These are phyloP conservation scores for Hystrix cristata DNA, from an alignment of 2,113 vertebrate species.

Conservation along the genomic window DNA sequence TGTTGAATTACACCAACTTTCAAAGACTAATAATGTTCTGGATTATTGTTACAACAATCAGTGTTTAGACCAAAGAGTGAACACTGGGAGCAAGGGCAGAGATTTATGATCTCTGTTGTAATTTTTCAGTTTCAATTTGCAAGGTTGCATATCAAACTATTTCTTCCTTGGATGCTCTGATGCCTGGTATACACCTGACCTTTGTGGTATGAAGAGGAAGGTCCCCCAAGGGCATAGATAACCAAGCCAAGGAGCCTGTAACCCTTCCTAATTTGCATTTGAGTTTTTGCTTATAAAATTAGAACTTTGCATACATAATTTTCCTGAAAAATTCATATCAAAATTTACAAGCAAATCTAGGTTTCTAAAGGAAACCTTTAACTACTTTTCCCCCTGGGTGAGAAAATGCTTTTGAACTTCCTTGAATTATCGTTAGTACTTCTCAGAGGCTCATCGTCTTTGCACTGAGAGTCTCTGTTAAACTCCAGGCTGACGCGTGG, in stretches of 20 bases:
- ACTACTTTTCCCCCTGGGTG: not conserved
- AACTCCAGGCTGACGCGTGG: not conserved
- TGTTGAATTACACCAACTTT: not conserved
- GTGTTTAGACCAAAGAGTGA: constrained; percentile 14
- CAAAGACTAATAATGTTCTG: not conserved
- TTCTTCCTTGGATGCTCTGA: constrained; percentile 16
- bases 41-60: not conserved
- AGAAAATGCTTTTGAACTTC: not conserved
- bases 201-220: constrained; percentile 58
- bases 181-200: not conserved
- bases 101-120: not conserved
- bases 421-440: not conserved
- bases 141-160: not conserved
- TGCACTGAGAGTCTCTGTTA: not conserved
- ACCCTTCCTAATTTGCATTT: not conserved
- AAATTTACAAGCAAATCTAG: not conserved
- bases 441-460: not conserved
- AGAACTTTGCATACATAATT: not conserved
- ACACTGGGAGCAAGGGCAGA: not conserved
- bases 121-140: not conserved
- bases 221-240: not conserved
- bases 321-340: not conserved
- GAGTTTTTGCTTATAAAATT: constrained; percentile 50
- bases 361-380: constrained; percentile 36
- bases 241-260: constrained; percentile 13